Evolutionary conservation across 2,888 invertebrate species (phyloP), one percentile per base, ranked within the genome.

Genomic region (Apocheima hispidaria): DNA sequence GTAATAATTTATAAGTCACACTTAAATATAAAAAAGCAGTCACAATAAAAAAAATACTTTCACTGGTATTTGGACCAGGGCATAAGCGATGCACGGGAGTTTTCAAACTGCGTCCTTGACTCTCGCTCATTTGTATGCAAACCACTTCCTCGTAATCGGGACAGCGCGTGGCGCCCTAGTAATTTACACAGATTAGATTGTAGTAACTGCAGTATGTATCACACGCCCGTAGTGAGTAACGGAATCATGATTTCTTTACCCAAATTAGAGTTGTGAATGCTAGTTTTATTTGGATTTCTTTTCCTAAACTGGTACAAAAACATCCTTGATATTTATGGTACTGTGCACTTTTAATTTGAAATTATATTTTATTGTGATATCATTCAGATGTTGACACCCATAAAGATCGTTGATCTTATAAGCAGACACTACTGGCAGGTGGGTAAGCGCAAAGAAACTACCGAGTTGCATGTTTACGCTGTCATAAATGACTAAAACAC

Each of bases 111-210:
- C 64, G 65, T 65, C 70, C 70, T 68, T 65, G 70, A 62, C 49
- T 66, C 59, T 46, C 30, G 56, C 60, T 35, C 49, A 62, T 23
- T 60, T 23, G 20, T 63, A 63, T 44, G 63, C 69, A 48, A 46
- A 35, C 28, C 28, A 40, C 10, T 23, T 43, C 51, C 40, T 60
- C 63, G 51, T 79, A 84, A 83, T 79, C 79, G 73, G 79, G 63
- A 60, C 78, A 81, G 79, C 72, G 74, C 75, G 75, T 61, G 48
- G 23, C 56, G 72, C 44, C 74, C 76, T 68, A 68, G 67, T 72
- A 71, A 57, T 55, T 63, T 63, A 33, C 46, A 30, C 46, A 46
- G 46, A 30, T 30, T 20, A 46, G 0, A 28, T 20, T 30, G 7
- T 20, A 46, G 46, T 46, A 33, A 7, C 30, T 46, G 20, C n/a